A percentile compares a stretch with the other conserved stretches of the same genome.
Conservation (phyloP, 2,888 invertebrate genomes). For the Dynastes grantii region DNA sequence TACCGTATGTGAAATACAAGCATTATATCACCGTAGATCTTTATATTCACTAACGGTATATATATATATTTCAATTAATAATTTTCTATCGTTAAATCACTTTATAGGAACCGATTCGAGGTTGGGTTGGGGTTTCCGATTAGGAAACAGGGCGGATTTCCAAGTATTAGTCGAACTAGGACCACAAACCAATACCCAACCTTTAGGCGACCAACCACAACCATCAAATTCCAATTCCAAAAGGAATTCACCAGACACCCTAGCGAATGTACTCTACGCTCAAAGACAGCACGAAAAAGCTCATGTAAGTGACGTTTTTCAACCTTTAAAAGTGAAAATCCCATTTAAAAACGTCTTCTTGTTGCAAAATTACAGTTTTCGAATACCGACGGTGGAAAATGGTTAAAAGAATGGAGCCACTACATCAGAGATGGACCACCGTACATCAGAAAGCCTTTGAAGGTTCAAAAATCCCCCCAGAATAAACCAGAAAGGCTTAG, state of each 20-base stretch:
- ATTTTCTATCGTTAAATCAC: not conserved
- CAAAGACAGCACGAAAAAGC: constrained; percentile 70
- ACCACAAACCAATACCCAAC: constrained; percentile 82
- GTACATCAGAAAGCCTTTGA: not conserved
- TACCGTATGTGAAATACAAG: too few species aligned
- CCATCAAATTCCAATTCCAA: constrained; percentile 70
- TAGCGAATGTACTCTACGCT: constrained; percentile 64
- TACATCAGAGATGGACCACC: constrained; percentile 67
- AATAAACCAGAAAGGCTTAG: not conserved
- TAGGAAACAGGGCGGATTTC: constrained; percentile 87
- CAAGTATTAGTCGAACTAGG: constrained; percentile 84
- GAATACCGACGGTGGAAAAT: constrained; percentile 72
- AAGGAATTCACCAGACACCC: constrained; percentile 69
- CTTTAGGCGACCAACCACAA: constrained; percentile 72
- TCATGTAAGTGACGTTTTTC: constrained; percentile 8
- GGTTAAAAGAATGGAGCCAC: constrained; percentile 77
- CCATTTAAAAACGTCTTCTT: not conserved
- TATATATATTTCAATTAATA: too few species aligned
- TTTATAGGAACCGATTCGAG: constrained; percentile 83
- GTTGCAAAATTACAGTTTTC: constrained; percentile 66
- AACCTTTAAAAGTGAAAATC: too few species aligned
- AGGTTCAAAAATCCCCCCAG: not conserved
- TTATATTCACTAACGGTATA: too few species aligned
- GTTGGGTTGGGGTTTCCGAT: constrained; percentile 83
- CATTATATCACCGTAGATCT: too few species aligned